Base-by-base conservation (phyloP, 2,113 vertebrate genomes). In the Manacus vitellinus region DNA sequence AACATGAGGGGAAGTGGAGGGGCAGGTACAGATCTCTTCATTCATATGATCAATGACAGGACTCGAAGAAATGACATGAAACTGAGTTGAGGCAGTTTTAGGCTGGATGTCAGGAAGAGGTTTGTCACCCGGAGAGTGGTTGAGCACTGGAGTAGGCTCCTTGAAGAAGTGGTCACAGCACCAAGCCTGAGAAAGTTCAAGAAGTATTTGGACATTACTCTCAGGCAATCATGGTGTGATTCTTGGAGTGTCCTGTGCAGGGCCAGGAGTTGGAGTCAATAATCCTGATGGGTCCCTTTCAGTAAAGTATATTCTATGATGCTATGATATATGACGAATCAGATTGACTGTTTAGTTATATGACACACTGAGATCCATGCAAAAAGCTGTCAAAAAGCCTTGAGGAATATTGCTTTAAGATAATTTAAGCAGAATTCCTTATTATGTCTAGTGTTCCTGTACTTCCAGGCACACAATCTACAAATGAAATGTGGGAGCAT, bases 401-500 rank as follows among this genome's bases (percentile, higher is more conserved):
- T 8, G 44, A 47, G 14, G 4, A 67, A n/a, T 62, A 39, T 18
- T 3, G 0, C 1, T 54, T 39, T 59, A 68, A 78, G 67, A 9
- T 28, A 1, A 27, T 47, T 61, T 63, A 47, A 56, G 7, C 12
- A 67, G 22, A 74, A 49, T 33, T 82, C 28, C 59, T 3, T 33
- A 7, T 70, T 61, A 39, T 12, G 5, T 3, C 3, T 58, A 43
- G 4, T 1, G 1, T 20, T 83, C 5, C 39, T 12, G 12, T 0
- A 0, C 72, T 88, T 82, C 31, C 23, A 15, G 46, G 27, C 14
- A 58, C 18, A 77, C 10, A 55, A 9, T 30, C 2, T 2, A 14
- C 39, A 25, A 46, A 74, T 25, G 8, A 92, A 71, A 59, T n/a
- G 31, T 2, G 12, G 14, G 37, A 81, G 12, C n/a, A 21, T 6